Percentiles rank a stretch among this genome's conserved stretches.
Conservation (phyloP, 2,888 invertebrate genomes). For the Drosophila algonquin region DNA sequence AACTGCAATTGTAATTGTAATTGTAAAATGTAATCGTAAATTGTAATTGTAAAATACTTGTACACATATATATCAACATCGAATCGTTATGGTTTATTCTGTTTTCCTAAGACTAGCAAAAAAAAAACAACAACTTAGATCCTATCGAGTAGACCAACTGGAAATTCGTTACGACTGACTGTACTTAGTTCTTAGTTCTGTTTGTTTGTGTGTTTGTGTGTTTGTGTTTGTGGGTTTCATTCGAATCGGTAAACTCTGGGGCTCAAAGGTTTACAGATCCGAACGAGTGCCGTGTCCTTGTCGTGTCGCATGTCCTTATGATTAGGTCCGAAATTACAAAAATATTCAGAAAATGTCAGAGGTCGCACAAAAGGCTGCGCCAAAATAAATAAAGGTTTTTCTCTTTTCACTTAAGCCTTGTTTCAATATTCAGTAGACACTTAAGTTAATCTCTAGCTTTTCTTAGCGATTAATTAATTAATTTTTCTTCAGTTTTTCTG, state of each 20-base stretch:
- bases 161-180: conserved; percentile 38
- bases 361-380: conserved; percentile 33
- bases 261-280: conserved; percentile 83
- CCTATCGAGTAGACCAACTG: conserved; percentile 16
- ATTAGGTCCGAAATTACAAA: conserved; percentile 28
- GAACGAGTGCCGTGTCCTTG: conserved; percentile 66
- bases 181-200: too few species aligned
- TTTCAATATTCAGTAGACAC: conserved; percentile 21
- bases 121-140: background rate
- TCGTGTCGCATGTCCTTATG: background rate
- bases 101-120: conserved; percentile 24
- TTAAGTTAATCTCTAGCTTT: conserved; percentile 8
- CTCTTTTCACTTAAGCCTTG: conserved; percentile 10
- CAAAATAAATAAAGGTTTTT: conserved; percentile 23
- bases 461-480: conserved; percentile 1
- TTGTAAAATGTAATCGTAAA: conserved; percentile 13
- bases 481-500: conserved; percentile 1
- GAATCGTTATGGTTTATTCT: conserved; percentile 35
- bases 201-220: too few species aligned
- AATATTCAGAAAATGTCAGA: conserved; percentile 30
- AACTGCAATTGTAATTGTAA: conserved; percentile 21
- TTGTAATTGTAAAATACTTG: conserved; percentile 40
- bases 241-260: conserved; percentile 83
- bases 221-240: conserved; percentile 54
- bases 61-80: conserved; percentile 68